Evolutionary conservation across 2,888 invertebrate genomes (phyloP).

Genomic region (Drosophila monieri): DNA sequence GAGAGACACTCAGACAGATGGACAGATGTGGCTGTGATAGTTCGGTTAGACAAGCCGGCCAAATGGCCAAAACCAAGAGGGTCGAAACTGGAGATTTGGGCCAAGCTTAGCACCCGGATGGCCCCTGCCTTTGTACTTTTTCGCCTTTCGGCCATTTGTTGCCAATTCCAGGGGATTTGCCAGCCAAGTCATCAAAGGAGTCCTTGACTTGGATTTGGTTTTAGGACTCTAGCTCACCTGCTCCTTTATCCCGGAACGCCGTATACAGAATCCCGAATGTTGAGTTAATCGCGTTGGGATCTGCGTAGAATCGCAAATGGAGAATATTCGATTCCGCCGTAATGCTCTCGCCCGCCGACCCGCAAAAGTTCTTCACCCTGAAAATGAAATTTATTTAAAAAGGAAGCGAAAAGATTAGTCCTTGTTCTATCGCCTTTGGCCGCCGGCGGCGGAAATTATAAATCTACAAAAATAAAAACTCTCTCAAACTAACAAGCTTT

Average conservation of each 20-base stretch:
- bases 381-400: neutral
- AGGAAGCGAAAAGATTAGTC: neutral
- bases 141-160: constrained; percentile 36
- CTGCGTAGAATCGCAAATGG: constrained; percentile 90
- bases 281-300: constrained; percentile 87
- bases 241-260: constrained; percentile 88
- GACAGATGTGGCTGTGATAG: constrained; percentile 39
- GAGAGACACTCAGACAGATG: constrained; percentile 30
- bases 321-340: constrained; percentile 88
- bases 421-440: neutral
- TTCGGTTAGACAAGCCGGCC: constrained; percentile 37
- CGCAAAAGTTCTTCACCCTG: constrained; percentile 91
- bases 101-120: constrained; percentile 66
- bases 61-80: constrained; percentile 34
- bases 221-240: constrained; percentile 73
- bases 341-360: constrained; percentile 92
- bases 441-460: neutral
- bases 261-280: constrained; percentile 90
- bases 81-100: constrained; percentile 27
- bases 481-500: too few relatives aligned
- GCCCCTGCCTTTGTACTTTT: constrained; percentile 45
- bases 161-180: constrained; percentile 59
- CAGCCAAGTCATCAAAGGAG: constrained; percentile 27
- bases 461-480: neutral
- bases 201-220: constrained; percentile 10